Conservation (phyloP, 2,888 invertebrate genomes). For the Leucoma salicis region DNA sequence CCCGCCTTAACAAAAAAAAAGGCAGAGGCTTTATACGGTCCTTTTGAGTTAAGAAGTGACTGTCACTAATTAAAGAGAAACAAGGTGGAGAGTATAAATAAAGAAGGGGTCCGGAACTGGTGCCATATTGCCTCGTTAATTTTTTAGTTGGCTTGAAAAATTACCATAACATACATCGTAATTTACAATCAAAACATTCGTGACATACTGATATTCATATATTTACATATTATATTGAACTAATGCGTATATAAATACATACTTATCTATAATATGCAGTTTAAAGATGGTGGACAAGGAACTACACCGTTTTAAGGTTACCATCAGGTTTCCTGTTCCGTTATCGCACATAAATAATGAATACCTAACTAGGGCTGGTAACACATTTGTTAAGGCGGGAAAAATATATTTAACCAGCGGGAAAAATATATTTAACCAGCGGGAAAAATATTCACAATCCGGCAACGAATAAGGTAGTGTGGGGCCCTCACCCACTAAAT, state of each 20-base stretch:
- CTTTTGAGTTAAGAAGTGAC: too few species aligned
- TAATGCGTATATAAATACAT: neutral
- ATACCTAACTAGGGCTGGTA: neutral
- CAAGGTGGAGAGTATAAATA: too few species aligned
- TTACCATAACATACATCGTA: neutral
- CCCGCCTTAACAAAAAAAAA: too few species aligned
- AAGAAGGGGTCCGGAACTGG: too few species aligned
- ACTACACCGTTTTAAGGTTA: slow-evolving; percentile 24
- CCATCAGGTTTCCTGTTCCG: slow-evolving; percentile 31
- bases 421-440: too few species aligned
- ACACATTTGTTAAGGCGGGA: neutral
- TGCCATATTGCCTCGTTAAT: too few species aligned
- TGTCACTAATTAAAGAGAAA: too few species aligned
- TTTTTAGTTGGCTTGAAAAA: too few species aligned
- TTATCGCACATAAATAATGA: slow-evolving; percentile 4
- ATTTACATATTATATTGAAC: neutral
- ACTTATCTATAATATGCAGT: neutral
- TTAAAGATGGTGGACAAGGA: slow-evolving; percentile 16
- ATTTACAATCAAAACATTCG: slow-evolving; percentile 3
- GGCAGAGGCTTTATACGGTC: too few species aligned
- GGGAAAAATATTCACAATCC: too few species aligned
- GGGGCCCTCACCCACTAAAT: too few species aligned
- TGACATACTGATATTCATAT: slow-evolving; percentile 2
- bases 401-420: slow-evolving; percentile 4
- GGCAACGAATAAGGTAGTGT: too few species aligned